These are phyloP conservation scores for Ianthella basta DNA, from an alignment of 37 sponge, comb jelly and placozoan species.

Conservation along the genomic window DNA sequence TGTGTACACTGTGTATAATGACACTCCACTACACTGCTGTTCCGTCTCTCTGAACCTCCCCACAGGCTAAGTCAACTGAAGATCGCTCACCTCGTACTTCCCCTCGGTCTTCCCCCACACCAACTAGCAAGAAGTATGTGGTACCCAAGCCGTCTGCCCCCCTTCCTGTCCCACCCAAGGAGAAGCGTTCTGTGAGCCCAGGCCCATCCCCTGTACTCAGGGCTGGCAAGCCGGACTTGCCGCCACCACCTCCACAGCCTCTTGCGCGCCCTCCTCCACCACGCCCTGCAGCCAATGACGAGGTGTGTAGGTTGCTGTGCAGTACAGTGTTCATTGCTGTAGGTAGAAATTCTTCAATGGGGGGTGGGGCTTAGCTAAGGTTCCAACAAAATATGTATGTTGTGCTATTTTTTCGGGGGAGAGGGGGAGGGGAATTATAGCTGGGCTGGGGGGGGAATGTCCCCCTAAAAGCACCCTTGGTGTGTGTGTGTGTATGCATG, in stretches of 20 bases:
- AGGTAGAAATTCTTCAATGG: too few species aligned
- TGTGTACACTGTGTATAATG: too few species aligned
- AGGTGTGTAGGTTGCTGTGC: too few species aligned
- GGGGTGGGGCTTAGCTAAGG: too few species aligned
- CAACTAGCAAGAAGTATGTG: neutral
- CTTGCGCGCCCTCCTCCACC: neutral
- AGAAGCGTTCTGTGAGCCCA: neutral
- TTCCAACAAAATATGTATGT: too few species aligned
- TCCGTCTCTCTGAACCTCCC: neutral
- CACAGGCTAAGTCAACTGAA: neutral
- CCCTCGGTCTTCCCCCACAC: neutral
- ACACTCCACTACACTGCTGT: neutral
- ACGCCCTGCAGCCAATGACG: neutral
- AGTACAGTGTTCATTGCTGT: too few species aligned
- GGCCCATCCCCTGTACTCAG: neutral
- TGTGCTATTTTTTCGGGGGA: too few species aligned
- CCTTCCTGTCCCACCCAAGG: constrained; percentile 23
- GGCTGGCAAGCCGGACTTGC: neutral
- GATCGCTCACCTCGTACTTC: neutral
- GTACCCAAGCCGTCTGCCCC: neutral
- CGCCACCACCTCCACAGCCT: neutral
- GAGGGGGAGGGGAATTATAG: too few species aligned
- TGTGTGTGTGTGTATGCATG: too few species aligned
- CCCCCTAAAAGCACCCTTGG: too few species aligned
- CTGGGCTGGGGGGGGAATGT: too few species aligned